Percentiles rank a stretch among this genome's conserved stretches.
phyloP scores from a whole-genome alignment of 1,140 invertebrate genomes.

The Brachionus manjavacas region DNA sequence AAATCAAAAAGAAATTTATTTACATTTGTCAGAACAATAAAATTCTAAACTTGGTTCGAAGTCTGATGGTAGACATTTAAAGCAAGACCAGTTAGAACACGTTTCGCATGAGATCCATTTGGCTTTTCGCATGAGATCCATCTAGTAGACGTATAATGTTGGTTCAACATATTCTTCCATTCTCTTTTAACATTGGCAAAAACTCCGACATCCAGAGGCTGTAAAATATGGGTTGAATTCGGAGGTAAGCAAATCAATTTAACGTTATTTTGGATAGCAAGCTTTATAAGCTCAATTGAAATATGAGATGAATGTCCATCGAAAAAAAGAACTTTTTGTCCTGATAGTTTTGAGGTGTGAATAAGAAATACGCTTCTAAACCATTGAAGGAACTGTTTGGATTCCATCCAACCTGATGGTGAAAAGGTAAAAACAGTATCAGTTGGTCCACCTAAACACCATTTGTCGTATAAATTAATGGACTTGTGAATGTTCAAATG shows the following conservation, averaged over 20 bases:
- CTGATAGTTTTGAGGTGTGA: not conserved
- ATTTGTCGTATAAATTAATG: too few relatives aligned
- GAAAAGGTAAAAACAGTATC: not conserved
- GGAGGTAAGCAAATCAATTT: not conserved
- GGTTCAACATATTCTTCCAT: not conserved
- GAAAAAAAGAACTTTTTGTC: not conserved
- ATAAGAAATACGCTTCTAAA: constrained; percentile 12
- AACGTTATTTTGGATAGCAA: too few relatives aligned
- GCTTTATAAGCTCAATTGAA: too few relatives aligned
- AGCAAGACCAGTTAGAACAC: too few relatives aligned
- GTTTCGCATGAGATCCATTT: too few relatives aligned
- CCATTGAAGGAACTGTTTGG: too few relatives aligned
- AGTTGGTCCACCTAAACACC: not conserved
- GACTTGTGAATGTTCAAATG: too few relatives aligned
- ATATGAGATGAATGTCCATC: constrained; percentile 1
- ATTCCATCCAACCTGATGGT: constrained; percentile 6
- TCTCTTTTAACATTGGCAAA: not conserved
- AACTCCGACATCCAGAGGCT: not conserved
- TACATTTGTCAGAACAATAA: too few relatives aligned
- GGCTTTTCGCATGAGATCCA: too few relatives aligned
- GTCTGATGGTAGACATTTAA: too few relatives aligned
- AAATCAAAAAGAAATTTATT: too few relatives aligned
- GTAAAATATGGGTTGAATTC: not conserved
- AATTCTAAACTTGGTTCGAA: too few relatives aligned
- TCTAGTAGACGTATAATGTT: not conserved